phyloP scores from a whole-genome alignment of 2,113 vertebrate genomes.

The Oceanodroma tethys region DNA sequence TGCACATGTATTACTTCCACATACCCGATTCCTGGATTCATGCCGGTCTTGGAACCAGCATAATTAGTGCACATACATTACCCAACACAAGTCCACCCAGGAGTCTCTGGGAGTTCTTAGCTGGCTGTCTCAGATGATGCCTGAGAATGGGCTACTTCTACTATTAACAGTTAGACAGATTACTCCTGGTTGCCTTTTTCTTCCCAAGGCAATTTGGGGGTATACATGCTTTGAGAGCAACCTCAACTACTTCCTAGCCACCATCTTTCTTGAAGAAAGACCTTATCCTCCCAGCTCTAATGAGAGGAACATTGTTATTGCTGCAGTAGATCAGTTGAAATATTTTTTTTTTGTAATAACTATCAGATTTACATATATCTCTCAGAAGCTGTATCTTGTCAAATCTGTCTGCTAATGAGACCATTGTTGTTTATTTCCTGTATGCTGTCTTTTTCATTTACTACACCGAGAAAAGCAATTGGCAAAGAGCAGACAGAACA shows the following conservation, averaged over 20 bases:
- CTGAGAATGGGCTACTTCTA: neutral
- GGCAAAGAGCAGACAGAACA: neutral
- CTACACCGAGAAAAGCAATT: neutral
- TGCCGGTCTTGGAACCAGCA: neutral
- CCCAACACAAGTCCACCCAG: neutral
- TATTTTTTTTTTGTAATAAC: neutral
- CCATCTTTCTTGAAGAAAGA: neutral
- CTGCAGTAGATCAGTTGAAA: neutral
- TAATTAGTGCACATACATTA: fast-evolving
- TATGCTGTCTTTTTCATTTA: neutral
- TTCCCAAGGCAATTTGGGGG: neutral
- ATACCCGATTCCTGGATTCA: neutral
- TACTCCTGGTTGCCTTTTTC: neutral
- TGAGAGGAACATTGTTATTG: neutral
- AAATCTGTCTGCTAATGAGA: neutral
- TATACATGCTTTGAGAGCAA: neutral
- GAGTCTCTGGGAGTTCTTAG: neutral
- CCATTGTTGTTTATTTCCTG: neutral
- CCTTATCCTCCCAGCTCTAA: neutral
- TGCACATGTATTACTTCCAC: neutral
- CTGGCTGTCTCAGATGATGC: neutral
- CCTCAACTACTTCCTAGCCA: neutral
- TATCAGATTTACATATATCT: neutral
- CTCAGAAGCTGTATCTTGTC: neutral
- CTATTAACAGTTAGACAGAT: neutral